These are phyloP conservation scores for Xanthorhoe spadicearia DNA, from an alignment of 2,888 invertebrate genomes.

Conservation along the genomic window DNA sequence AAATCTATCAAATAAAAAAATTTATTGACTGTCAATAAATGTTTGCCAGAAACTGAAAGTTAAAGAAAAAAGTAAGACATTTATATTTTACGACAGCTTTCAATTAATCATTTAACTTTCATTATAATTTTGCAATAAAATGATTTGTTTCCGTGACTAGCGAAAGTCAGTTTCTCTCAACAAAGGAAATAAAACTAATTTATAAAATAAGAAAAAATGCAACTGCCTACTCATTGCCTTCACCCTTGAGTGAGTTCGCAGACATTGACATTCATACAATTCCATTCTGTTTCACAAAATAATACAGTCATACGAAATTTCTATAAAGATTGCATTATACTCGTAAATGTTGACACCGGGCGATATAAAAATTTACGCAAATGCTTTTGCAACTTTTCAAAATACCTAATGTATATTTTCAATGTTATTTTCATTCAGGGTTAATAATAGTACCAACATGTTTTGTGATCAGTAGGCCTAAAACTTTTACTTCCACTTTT, in stretches of 20 bases:
- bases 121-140: constrained; percentile 33
- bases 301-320: constrained; percentile 55
- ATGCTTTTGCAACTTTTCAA: constrained; percentile 60
- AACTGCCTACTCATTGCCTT: constrained; percentile 35
- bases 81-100: not conserved
- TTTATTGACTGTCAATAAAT: not conserved
- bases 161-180: constrained; percentile 33
- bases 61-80: too few species aligned
- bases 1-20: not conserved
- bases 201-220: constrained; percentile 19
- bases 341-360: constrained; percentile 60
- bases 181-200: constrained; percentile 27
- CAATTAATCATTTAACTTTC: constrained; percentile 18
- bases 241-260: constrained; percentile 53
- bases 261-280: constrained; percentile 75
- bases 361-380: constrained; percentile 71
- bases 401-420: constrained; percentile 39
- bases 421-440: constrained; percentile 19
- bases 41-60: constrained; percentile 9
- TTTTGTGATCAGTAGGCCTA: not conserved
- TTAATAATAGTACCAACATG: not conserved
- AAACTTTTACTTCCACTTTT: too few species aligned
- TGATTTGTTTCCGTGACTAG: constrained; percentile 20
- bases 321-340: constrained; percentile 56
- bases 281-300: constrained; percentile 34